Evolutionary conservation across 2,797 vertebrate genomes (phyloP), one percentile per base, ranked within the genome.

Genomic region (Melanotaenia boesemani): DNA sequence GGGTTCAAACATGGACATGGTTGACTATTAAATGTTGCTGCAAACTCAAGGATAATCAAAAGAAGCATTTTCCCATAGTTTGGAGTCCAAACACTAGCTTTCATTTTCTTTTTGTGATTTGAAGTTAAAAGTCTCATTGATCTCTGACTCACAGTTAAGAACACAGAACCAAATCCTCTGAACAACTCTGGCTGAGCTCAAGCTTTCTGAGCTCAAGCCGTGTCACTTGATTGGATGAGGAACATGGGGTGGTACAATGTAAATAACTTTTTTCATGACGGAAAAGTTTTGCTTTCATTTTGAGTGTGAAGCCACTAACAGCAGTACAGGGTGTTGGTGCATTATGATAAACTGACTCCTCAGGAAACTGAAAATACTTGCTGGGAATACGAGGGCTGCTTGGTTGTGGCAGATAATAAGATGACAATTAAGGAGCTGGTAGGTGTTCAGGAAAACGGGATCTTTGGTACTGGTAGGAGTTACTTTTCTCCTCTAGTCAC

Each of bases 251-350:
- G 54, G 22, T 16, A 6, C 16, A 6, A 10, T 24, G 58, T 8
- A 34, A 41, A 48, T 72, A 58, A 86, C 70, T 24, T 72, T 5
- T 20, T 1, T 70, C 7, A 41, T 50, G 28, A 0, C 44, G 39
- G 1, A 76, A 81, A 73, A 37, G 55, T 91, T 93, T 92, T 88
- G 24, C 78, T 92, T 92, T 91, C 74, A 13, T 63, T 89, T 83
- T 82, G 32, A 75, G 39, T 37, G 26, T 20, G 22, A 6, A 10
- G 41, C 13, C 9, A 60, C 2, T 6, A 6, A 71, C 28, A 56
- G 56, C 6, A n/a, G 32, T 1, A 1, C 0, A 56, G 54, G 8
- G 15, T 2, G 13, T 28, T 10, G 36, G 64, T 32, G 0, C n/a
- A 0, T 75, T 68, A 60, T 66, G 44, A 68, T 28, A 63, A 52